These are phyloP conservation scores for Drosophila suboccidentalis DNA, from an alignment of 2,888 invertebrate genomes.

Conservation along the genomic window DNA sequence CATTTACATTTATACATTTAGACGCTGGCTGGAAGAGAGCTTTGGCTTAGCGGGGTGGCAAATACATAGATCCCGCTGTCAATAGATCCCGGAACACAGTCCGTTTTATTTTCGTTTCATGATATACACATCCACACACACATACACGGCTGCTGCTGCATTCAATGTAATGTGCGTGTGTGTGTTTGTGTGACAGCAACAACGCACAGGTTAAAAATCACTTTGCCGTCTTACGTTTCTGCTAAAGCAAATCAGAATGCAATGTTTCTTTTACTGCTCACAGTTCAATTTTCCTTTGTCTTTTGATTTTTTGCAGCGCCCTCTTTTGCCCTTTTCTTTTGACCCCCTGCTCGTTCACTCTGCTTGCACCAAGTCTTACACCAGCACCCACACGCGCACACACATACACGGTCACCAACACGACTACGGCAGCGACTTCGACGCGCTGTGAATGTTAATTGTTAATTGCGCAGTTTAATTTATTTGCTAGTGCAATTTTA, in stretches of 20 bases:
- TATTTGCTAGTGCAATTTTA: conserved; percentile 49
- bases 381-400: conserved; percentile 33
- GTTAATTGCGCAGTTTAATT: conserved; percentile 57
- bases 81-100: conserved; percentile 48
- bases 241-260: conserved; percentile 30
- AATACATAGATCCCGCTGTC: conserved; percentile 25
- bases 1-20: conserved; percentile 36
- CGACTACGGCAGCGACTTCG: conserved; percentile 28
- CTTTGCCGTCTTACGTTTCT: conserved; percentile 13
- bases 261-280: conserved; percentile 33
- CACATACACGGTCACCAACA: conserved; percentile 22
- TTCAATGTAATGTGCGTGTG: conserved; percentile 12
- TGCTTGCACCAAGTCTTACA: conserved; percentile 17
- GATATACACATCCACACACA: conserved; percentile 42
- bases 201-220: conserved; percentile 20
- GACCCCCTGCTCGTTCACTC: conserved; percentile 24
- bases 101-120: conserved; percentile 72
- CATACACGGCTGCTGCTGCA: conserved; percentile 35
- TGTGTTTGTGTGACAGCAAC: conserved; percentile 11
- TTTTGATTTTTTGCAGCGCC: conserved; percentile 50
- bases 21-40: conserved; percentile 45
- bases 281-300: conserved; percentile 56
- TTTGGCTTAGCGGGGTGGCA: conserved; percentile 57
- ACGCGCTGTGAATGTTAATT: conserved; percentile 37
- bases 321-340: conserved; percentile 20